phyloP scores from a whole-genome alignment of 2,888 invertebrate genomes.

The Syrphus vitripennis region DNA sequence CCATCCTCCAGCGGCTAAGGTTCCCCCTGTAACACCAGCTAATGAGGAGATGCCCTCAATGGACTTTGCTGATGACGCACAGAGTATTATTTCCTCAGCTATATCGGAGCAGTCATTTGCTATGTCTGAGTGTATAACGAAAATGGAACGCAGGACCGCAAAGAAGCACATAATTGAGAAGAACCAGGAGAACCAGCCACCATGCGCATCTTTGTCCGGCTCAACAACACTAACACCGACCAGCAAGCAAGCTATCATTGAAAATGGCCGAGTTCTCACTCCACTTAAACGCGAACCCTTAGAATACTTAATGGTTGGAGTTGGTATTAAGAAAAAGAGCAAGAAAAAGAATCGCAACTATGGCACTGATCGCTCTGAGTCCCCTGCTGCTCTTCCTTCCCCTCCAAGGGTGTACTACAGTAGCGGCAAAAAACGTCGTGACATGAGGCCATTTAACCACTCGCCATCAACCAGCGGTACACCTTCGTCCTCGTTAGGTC shows the following conservation, averaged over 20 bases:
- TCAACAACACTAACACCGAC: conserved; percentile 64
- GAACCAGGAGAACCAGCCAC: conserved; percentile 80
- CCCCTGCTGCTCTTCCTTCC: conserved; percentile 85
- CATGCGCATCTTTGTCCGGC: conserved; percentile 63
- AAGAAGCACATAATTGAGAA: conserved; percentile 79
- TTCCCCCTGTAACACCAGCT: conserved; percentile 87
- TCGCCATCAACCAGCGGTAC: conserved; percentile 72
- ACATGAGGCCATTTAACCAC: conserved; percentile 83
- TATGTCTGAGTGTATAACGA: conserved; percentile 85
- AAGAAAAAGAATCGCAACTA: conserved; percentile 85
- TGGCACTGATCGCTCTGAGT: conserved; percentile 84
- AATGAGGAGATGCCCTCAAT: conserved; percentile 84
- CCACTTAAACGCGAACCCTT: conserved; percentile 88
- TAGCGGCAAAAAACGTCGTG: conserved; percentile 83
- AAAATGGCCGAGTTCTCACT: conserved; percentile 83
- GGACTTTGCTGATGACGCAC: conserved; percentile 84
- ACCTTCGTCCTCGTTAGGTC: conserved; percentile 48
- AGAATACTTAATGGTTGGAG: conserved; percentile 87
- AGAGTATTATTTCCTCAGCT: conserved; percentile 89
- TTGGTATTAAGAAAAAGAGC: conserved; percentile 87
- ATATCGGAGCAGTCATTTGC: conserved; percentile 88
- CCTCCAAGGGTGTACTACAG: conserved; percentile 86
- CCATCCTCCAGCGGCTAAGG: conserved; percentile 81
- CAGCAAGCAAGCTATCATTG: conserved; percentile 75
- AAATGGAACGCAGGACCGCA: conserved; percentile 83